Base-by-base conservation (phyloP, 2,797 vertebrate species). In the Muscicapa striata region DNA sequence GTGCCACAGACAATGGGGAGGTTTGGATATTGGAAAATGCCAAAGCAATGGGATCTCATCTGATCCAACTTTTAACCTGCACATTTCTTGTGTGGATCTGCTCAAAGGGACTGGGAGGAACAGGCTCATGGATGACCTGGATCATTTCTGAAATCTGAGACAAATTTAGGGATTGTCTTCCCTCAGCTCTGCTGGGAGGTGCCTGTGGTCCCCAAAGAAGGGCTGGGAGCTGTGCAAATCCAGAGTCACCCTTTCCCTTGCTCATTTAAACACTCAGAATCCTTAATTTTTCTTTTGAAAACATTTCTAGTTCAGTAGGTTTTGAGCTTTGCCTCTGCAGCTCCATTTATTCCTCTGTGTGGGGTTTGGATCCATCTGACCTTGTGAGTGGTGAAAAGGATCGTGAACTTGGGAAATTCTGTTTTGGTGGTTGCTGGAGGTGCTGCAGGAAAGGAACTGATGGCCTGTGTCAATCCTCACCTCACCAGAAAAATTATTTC, bases 1-100 rank as follows among this genome's bases (percentile, higher is more conserved):
- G 11, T 0, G 9, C 2, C 14, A 1, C 0, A 13, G 24, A 10
- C 5, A 41, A 0, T 9, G 48, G 13, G 30, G 30, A 43, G 26
- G 48, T 27, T 27, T 15, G 27, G 48, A 49, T 3, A 58, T 8
- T 43, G 59, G 30, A 40, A 61, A 64, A 36, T 3, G 19, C 43
- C 43, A 8, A 18, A 62, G 19, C 7, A 6, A 2, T 30, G 46
- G 34, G 11, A 55, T 9, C 14, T 52, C 19, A 4, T 4, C 85
- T 61, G 63, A 22, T 49, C 32, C 5, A 11, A 21, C 6, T 67
- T 62, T 43, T 10, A 21, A 70, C 26, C 16, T 45, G 27, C 10
- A 8, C 4, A 0, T 49, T 38, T 13, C 29, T 32, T 8, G 29
- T 32, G 57, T 49, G 74, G 40, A 40, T 26, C 59, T 64, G 12